These are phyloP conservation scores for Nicator chloris DNA, from an alignment of 2,113 vertebrate genomes.

Conservation along the genomic window DNA sequence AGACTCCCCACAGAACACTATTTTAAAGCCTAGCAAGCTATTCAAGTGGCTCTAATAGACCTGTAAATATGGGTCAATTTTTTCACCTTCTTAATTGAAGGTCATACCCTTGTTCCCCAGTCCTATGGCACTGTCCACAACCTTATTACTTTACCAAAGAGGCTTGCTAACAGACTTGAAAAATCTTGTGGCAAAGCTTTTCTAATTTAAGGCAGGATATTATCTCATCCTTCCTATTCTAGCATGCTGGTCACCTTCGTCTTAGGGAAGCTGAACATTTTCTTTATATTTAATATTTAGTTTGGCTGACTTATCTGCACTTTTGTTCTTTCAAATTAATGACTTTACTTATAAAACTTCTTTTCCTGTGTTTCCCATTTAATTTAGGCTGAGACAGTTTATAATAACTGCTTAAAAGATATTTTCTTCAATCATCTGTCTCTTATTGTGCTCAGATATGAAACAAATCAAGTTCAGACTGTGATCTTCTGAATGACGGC, in stretches of 20 bases:
- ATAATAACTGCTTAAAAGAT: neutral
- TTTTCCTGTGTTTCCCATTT: neutral
- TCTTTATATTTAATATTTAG: neutral
- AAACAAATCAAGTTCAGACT: neutral
- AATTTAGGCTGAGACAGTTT: neutral
- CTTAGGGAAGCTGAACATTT: neutral
- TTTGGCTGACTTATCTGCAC: neutral
- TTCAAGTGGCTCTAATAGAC: constrained; percentile 36
- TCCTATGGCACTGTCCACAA: neutral
- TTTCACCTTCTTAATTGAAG: constrained; percentile 26
- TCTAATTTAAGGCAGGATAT: neutral
- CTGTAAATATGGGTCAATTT: constrained; percentile 25
- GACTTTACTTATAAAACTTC: neutral
- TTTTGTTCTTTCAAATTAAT: neutral
- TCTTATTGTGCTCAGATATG: neutral
- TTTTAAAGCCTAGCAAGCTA: constrained; percentile 31
- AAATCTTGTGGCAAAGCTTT: neutral
- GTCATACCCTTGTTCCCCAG: neutral
- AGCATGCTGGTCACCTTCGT: neutral
- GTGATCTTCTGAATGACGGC: neutral
- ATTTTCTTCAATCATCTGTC: neutral
- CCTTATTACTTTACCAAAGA: neutral
- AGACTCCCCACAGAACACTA: constrained; percentile 21
- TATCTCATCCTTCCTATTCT: neutral
- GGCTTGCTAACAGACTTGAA: neutral